Evolutionary conservation across 2,888 invertebrate species (phyloP).

Genomic region (Plagodis dolabraria): DNA sequence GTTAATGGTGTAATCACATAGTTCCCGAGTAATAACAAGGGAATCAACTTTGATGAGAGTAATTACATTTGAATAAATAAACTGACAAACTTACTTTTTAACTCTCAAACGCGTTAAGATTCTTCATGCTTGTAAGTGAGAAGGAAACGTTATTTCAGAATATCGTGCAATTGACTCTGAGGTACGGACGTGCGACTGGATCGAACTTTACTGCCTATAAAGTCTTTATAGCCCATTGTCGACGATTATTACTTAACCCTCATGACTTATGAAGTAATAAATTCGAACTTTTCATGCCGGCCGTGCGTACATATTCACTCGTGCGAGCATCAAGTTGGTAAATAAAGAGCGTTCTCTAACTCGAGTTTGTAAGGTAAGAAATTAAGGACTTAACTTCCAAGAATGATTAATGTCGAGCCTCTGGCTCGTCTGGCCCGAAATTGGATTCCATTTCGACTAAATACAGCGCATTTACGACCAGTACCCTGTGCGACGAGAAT

Average conservation of each 20-base stretch:
- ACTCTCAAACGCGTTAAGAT: constrained; percentile 50
- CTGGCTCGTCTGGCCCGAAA: constrained; percentile 36
- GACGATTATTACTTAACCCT: constrained; percentile 83
- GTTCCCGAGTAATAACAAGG: constrained; percentile 44
- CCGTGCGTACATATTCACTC: constrained; percentile 58
- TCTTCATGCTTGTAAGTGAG: constrained; percentile 49
- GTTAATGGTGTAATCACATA: constrained; percentile 53
- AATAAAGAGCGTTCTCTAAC: constrained; percentile 47
- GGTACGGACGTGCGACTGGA: constrained; percentile 66
- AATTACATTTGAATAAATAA: constrained; percentile 48
- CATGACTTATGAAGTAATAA: constrained; percentile 84
- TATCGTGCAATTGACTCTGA: constrained; percentile 57
- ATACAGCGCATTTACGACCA: constrained; percentile 43
- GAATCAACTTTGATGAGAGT: constrained; percentile 41
- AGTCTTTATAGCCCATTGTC: constrained; percentile 83
- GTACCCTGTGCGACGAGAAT: constrained; percentile 49
- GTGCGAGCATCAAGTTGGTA: constrained; percentile 45
- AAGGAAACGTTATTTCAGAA: constrained; percentile 53
- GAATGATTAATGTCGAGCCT: constrained; percentile 43
- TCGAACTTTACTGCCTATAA: constrained; percentile 83
- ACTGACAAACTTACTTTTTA: constrained; percentile 40
- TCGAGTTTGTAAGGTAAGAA: constrained; percentile 42
- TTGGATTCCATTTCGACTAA: constrained; percentile 40
- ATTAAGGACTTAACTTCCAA: constrained; percentile 42
- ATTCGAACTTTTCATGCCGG: constrained; percentile 75